Conservation (phyloP, 2,888 invertebrate species). For the Scaptomyza polygonia region DNA sequence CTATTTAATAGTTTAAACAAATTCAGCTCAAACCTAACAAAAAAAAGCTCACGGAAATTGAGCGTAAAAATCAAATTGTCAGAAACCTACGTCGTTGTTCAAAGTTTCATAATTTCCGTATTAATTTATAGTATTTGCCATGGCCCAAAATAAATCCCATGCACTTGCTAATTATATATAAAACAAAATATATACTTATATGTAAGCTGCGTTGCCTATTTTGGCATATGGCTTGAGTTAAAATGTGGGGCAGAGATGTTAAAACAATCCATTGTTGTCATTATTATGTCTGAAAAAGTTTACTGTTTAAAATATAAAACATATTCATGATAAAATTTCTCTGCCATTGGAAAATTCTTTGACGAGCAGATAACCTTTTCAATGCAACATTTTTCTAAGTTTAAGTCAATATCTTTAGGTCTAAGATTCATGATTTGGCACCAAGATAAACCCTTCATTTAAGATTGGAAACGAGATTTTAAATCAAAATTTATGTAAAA, state of each 20-base stretch:
- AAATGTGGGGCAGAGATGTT: conserved; percentile 4
- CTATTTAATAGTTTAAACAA: conserved; percentile 37
- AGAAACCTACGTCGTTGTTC: conserved; percentile 53
- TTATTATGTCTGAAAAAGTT: background rate
- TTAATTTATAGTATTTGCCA: conserved; percentile 54
- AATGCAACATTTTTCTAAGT: background rate
- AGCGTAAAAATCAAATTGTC: conserved; percentile 20
- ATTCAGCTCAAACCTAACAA: conserved; percentile 13
- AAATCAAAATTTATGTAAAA: no score
- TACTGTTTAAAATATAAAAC: background rate
- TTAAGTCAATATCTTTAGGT: background rate
- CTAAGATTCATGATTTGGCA: no score
- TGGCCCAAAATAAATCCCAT: conserved; percentile 64
- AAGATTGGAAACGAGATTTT: no score
- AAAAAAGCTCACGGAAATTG: conserved; percentile 22
- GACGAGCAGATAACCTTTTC: background rate
- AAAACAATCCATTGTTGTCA: background rate
- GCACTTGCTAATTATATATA: conserved; percentile 49
- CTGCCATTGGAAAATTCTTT: no score
- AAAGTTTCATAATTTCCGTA: conserved; percentile 60
- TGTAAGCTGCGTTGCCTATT: conserved; percentile 21
- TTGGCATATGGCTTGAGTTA: conserved; percentile 12
- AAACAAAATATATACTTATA: conserved; percentile 16
- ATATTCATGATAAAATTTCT: background rate
- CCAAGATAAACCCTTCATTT: no score